Conservation (phyloP, 2,797 vertebrate species). For the Oophaga sylvatica region DNA sequence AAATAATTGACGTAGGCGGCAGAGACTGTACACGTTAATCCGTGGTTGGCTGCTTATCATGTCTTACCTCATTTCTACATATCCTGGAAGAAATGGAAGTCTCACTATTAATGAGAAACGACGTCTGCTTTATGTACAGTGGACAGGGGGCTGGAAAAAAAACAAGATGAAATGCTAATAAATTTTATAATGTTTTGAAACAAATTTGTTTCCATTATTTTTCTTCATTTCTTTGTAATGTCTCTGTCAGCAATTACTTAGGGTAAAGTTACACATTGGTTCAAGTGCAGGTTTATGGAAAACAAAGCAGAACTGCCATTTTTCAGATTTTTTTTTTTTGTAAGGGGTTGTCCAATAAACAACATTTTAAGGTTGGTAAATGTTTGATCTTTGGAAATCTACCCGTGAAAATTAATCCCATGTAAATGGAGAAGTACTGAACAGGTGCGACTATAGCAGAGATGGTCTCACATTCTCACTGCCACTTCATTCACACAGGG, state of each 20-base stretch:
- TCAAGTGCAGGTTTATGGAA: no score
- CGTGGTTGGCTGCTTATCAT: conserved; percentile 30
- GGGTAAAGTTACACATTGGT: background rate
- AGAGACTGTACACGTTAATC: conserved; percentile 11
- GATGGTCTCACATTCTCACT: no score
- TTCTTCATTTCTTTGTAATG: background rate
- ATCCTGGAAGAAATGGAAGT: conserved; percentile 54
- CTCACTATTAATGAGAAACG: conserved; percentile 33
- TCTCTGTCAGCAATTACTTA: background rate
- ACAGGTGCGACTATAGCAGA: no score
- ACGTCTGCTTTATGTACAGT: conserved; percentile 36
- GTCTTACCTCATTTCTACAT: conserved; percentile 54
- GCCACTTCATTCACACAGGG: no score
- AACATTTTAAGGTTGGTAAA: no score
- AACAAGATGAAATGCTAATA: background rate
- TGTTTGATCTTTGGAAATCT: no score
- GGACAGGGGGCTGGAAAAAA: background rate
- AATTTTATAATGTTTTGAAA: background rate
- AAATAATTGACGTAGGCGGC: background rate
- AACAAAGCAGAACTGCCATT: no score
- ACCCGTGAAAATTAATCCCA: no score
- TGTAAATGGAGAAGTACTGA: no score
- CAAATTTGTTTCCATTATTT: background rate
- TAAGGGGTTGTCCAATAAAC: no score
- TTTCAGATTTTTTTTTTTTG: no score